Evolutionary conservation across 2,888 invertebrate species (phyloP), one percentile per base, ranked within the genome.

Genomic region (Drosophila birchii): DNA sequence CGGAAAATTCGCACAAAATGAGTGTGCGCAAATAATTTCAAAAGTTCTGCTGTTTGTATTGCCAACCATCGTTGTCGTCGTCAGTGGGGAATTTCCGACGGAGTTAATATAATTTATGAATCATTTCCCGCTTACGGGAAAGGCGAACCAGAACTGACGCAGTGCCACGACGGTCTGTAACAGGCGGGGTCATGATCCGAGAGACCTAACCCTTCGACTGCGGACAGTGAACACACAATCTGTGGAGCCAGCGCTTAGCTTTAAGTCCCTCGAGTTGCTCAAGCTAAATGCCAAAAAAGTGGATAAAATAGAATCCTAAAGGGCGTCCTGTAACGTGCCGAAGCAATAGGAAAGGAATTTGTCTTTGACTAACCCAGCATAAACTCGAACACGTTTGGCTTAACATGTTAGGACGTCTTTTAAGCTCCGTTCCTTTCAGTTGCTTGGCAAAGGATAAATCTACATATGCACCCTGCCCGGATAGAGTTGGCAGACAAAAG

Each of bases 301-400:
- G n/a, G 26, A 16, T 44, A 38, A 45, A n/a, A 43, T 26, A 32
- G n/a, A 20, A 53, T 34, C 49, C 29, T 26, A 36, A 56, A 49
- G 36, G 60, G 44, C 32, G 23, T 38, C 71, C 54, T 29, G 47
- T 47, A 41, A 34, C 58, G 41, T 53, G 45, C 45, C 45, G 57
- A 62, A 69, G 70, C 70, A 78, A 68, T 67, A 29, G 41, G 51
- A 20, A 75, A 39, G 54, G 69, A 80, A 77, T 86, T 84, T 80
- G 84, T 86, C 84, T 84, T 84, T 84, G 84, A 84, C 84, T 88
- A 84, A 84, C 78, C 59, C 78, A 80, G 81, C 88, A 88, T 83
- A 69, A 84, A 86, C 77, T 62, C 73, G 39, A 61, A 77, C 88
- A 84, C 83, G 84, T 88, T 60, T 86, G 88, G 86, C 88, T 84